A percentile compares a stretch with the other conserved stretches of the same genome.
These are phyloP conservation scores for Ochotona curzoniae DNA, from an alignment of 2,113 vertebrate species.

Conservation along the genomic window DNA sequence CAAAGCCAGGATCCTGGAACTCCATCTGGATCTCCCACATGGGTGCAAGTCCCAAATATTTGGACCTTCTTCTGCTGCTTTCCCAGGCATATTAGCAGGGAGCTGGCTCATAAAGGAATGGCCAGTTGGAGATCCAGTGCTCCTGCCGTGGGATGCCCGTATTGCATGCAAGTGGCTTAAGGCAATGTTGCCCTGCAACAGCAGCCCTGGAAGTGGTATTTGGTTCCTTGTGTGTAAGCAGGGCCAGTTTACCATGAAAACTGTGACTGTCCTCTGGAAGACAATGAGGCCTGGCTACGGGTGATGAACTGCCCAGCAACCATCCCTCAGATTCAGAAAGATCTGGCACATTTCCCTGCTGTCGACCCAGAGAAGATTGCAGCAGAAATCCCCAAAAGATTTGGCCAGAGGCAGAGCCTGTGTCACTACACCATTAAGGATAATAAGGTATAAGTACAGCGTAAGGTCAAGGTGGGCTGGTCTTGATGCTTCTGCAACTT, in stretches of 20 bases:
- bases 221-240: constrained; percentile 73
- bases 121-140: no score
- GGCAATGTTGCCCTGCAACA: no score
- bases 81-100: no score
- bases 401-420: constrained; percentile 96
- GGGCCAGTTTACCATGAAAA: constrained; percentile 96
- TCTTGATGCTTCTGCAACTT: neutral
- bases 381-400: constrained; percentile 93
- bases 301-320: constrained; percentile 92
- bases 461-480: neutral
- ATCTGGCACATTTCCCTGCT: constrained; percentile 88
- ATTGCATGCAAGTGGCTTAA: no score
- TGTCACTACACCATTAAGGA: constrained; percentile 98
- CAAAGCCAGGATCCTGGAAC: no score
- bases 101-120: no score
- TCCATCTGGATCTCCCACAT: no score
- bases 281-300: constrained; percentile 89
- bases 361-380: constrained; percentile 94
- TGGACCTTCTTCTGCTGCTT: no score
- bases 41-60: no score
- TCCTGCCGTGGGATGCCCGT: no score
- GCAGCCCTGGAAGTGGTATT: neutral
- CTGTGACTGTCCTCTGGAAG: constrained; percentile 93
- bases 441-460: constrained; percentile 89
- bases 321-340: constrained; percentile 93